Evolutionary conservation across 2,797 vertebrate genomes (phyloP).

Genomic region (Hoplostethus mediterraneus): DNA sequence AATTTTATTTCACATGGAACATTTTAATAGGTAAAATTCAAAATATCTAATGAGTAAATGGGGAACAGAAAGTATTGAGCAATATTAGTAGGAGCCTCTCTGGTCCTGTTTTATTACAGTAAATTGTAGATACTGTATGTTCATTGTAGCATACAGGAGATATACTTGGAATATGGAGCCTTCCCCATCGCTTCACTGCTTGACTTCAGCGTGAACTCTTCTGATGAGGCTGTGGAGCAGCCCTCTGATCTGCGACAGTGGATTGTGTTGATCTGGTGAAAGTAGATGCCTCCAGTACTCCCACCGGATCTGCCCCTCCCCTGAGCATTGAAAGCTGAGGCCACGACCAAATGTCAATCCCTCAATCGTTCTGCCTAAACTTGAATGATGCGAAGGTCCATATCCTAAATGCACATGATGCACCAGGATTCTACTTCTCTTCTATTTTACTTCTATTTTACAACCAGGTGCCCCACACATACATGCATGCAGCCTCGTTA

Average conservation of each 20-base stretch:
- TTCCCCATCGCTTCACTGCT: background rate
- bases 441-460: background rate
- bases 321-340: background rate
- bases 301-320: background rate
- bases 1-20: too few species aligned
- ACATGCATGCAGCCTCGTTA: conserved; percentile 17
- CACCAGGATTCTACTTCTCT: background rate
- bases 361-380: conserved; percentile 2
- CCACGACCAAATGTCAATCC: background rate
- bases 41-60: background rate
- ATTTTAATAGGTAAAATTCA: background rate
- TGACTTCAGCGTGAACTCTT: conserved; percentile 2
- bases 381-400: conserved; percentile 16
- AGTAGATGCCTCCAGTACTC: background rate
- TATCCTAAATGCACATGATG: conserved; percentile 5
- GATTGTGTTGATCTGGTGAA: conserved; percentile 7
- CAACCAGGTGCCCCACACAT: conserved; percentile 11
- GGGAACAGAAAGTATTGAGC: background rate
- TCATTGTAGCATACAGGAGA: background rate
- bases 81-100: background rate
- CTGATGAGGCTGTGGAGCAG: background rate
- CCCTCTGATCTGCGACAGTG: background rate
- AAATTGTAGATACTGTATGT: too few species aligned
- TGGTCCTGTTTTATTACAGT: background rate
- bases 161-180: background rate